phyloP scores from a whole-genome alignment of 2,888 invertebrate genomes.

The Rhodophaea formosa region DNA sequence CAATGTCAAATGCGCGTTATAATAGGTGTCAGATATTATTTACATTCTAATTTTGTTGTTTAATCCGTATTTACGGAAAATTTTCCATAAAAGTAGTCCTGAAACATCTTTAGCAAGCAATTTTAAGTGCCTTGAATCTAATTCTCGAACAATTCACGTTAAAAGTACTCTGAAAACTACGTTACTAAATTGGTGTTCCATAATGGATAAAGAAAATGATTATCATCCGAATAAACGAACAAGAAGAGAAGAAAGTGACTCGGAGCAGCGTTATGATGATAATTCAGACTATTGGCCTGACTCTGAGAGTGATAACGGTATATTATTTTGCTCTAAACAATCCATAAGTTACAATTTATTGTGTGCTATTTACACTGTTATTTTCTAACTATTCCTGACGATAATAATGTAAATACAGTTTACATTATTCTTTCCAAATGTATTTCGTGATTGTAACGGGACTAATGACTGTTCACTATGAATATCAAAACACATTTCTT shows the following conservation, averaged over 20 bases:
- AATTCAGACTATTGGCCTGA: slow-evolving; percentile 71
- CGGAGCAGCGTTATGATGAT: slow-evolving; percentile 47
- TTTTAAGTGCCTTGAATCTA: not conserved
- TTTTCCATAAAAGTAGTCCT: not conserved
- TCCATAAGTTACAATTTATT: not conserved
- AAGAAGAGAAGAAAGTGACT: slow-evolving; percentile 52
- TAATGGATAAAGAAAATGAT: slow-evolving; percentile 66
- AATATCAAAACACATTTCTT: too few species aligned
- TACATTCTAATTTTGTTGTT: slow-evolving; percentile 8
- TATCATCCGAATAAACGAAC: slow-evolving; percentile 56
- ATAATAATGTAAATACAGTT: too few species aligned
- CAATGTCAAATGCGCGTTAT: slow-evolving; percentile 8
- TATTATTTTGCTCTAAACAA: not conserved
- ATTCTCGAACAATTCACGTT: not conserved
- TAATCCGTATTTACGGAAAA: slow-evolving; percentile 19
- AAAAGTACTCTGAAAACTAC: not conserved
- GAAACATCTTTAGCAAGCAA: not conserved
- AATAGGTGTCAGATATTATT: slow-evolving; percentile 3
- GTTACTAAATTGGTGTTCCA: not conserved
- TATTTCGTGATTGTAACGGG: too few species aligned
- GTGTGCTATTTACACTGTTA: not conserved
- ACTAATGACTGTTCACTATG: too few species aligned
- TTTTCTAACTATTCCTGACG: not conserved
- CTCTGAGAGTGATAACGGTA: slow-evolving; percentile 61
- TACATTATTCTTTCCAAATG: too few species aligned